Conservation (phyloP, 2,797 vertebrate genomes). For the Pempheris klunzingeri region DNA sequence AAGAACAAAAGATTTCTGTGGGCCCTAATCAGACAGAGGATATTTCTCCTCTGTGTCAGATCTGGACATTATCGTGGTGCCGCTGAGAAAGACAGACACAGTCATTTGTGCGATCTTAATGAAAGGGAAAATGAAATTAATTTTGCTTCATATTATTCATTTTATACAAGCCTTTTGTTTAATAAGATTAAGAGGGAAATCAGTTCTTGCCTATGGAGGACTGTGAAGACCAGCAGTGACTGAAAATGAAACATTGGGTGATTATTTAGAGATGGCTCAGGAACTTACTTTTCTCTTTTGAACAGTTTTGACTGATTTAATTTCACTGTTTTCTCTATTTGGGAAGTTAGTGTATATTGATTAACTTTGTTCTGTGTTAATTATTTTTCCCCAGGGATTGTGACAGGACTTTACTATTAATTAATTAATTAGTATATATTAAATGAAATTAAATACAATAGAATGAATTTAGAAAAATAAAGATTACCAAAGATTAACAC, state of each 20-base stretch:
- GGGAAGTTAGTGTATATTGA: background rate
- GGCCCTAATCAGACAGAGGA: constrained; percentile 19
- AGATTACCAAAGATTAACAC: background rate
- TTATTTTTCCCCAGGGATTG: background rate
- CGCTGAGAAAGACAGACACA: constrained; percentile 34
- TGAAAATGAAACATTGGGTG: constrained; percentile 42
- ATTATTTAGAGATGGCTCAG: constrained; percentile 36
- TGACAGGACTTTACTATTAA: background rate
- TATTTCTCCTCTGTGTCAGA: constrained; percentile 36
- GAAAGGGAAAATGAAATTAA: constrained; percentile 53
- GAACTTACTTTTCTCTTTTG: constrained; percentile 24
- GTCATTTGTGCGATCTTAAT: constrained; percentile 49
- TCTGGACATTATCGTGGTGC: constrained; percentile 29
- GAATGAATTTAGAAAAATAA: background rate
- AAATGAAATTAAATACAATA: background rate
- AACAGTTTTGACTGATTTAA: constrained; percentile 14
- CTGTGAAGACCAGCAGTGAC: constrained; percentile 31
- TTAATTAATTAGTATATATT: background rate
- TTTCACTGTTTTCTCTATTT: background rate
- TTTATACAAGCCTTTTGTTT: constrained; percentile 50
- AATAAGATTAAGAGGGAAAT: constrained; percentile 50
- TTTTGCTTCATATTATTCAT: constrained; percentile 44
- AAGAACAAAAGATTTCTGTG: constrained; percentile 15
- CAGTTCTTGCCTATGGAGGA: constrained; percentile 20
- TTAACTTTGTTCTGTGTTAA: background rate